Conservation (phyloP, 2,888 invertebrate species). For the Nomada goodeniana region DNA sequence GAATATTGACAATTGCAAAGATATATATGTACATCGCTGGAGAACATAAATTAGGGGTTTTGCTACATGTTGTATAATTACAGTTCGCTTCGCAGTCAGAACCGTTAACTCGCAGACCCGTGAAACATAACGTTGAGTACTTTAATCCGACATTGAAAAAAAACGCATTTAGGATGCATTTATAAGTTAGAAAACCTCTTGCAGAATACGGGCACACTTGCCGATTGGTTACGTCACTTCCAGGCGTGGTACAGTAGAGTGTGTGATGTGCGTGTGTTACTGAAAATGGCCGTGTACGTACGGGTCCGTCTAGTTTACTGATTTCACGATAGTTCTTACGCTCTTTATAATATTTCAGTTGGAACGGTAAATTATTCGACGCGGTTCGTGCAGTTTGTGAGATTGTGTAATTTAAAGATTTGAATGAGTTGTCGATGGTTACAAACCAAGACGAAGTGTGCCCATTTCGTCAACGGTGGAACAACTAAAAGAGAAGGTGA, state of each 20-base stretch:
- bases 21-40: too few relatives aligned
- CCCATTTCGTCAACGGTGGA: conserved; percentile 56
- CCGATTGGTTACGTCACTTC: conserved; percentile 83
- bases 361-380: conserved; percentile 19
- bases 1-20: too few relatives aligned
- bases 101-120: too few relatives aligned
- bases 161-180: conserved; percentile 34
- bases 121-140: neutral
- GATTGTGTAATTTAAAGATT: conserved; percentile 24
- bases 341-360: conserved; percentile 21
- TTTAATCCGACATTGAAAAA: neutral
- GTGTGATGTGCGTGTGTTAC: conserved; percentile 75
- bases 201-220: conserved; percentile 61
- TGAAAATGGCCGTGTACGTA: conserved; percentile 81
- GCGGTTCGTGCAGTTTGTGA: conserved; percentile 7
- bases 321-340: conserved; percentile 51
- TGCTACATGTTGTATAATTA: too few relatives aligned
- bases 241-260: conserved; percentile 81
- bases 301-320: conserved; percentile 63
- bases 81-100: too few relatives aligned
- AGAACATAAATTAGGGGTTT: too few relatives aligned
- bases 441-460: conserved; percentile 43
- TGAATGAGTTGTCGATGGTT: conserved; percentile 36
- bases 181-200: conserved; percentile 43
- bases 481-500: conserved; percentile 67